These are phyloP conservation scores for Oxyteleia sp. DNA, from an alignment of 2,888 invertebrate genomes.

Conservation along the genomic window DNA sequence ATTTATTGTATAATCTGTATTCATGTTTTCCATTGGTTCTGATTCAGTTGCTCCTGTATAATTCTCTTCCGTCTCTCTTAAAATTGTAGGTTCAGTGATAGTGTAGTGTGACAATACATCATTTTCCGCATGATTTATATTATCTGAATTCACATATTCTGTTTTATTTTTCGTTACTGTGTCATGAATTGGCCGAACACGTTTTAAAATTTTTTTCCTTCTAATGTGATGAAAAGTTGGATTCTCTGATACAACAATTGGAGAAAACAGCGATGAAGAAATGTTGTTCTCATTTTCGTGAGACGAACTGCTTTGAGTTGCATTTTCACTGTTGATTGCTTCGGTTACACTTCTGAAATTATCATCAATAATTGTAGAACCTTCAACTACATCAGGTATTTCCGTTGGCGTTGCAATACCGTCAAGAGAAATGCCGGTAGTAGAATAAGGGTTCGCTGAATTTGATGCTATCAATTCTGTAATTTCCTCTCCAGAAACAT, in stretches of 20 bases:
- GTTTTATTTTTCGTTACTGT: constrained; percentile 8
- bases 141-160: constrained; percentile 31
- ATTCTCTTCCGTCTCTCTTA: background rate
- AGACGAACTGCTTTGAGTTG: background rate
- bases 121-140: constrained; percentile 45
- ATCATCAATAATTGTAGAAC: too few species aligned
- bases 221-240: constrained; percentile 55
- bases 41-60: constrained; percentile 12
- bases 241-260: constrained; percentile 52
- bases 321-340: too few species aligned
- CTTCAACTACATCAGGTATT: too few species aligned
- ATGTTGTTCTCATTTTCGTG: background rate
- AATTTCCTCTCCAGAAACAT: constrained; percentile 14
- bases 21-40: constrained; percentile 10
- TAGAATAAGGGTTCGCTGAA: constrained; percentile 61
- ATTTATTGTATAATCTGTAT: constrained; percentile 1
- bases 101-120: constrained; percentile 11
- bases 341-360: too few species aligned
- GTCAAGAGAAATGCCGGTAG: constrained; percentile 46
- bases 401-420: constrained; percentile 32
- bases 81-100: background rate
- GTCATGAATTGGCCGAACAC: constrained; percentile 78
- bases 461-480: constrained; percentile 54
- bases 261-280: constrained; percentile 45
- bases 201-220: constrained; percentile 81